Conservation (phyloP, 2,113 vertebrate species). For the Pomatostomus ruficeps region DNA sequence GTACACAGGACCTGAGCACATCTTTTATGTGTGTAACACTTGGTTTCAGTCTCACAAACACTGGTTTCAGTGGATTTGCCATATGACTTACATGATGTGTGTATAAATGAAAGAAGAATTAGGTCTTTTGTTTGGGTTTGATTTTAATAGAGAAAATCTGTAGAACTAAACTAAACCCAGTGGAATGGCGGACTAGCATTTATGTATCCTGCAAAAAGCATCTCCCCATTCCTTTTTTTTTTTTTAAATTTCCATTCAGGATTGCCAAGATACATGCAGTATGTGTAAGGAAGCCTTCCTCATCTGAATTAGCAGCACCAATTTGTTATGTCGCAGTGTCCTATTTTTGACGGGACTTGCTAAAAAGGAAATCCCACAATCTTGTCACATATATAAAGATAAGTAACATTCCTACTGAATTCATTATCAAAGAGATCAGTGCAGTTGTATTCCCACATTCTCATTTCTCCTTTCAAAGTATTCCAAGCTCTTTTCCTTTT, state of each 20-base stretch:
- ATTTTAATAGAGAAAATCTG: background rate
- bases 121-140: background rate
- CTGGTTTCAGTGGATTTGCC: background rate
- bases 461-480: conserved; percentile 60
- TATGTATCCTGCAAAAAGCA: background rate
- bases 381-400: conserved; percentile 38
- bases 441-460: conserved; percentile 51
- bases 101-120: background rate
- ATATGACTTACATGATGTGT: background rate
- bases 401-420: conserved; percentile 61
- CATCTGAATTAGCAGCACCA: background rate
- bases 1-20: background rate
- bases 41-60: background rate
- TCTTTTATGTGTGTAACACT: rapidly evolving
- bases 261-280: background rate
- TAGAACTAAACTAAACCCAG: background rate
- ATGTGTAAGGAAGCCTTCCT: background rate
- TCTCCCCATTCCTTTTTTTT: background rate
- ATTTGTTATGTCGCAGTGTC: background rate
- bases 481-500: conserved; percentile 57
- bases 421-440: conserved; percentile 61
- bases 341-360: background rate
- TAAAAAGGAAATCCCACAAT: conserved; percentile 2
- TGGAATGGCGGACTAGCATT: background rate
- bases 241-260: background rate